Evolutionary conservation across 2,888 invertebrate species (phyloP).

Genomic region (Mantis religiosa): DNA sequence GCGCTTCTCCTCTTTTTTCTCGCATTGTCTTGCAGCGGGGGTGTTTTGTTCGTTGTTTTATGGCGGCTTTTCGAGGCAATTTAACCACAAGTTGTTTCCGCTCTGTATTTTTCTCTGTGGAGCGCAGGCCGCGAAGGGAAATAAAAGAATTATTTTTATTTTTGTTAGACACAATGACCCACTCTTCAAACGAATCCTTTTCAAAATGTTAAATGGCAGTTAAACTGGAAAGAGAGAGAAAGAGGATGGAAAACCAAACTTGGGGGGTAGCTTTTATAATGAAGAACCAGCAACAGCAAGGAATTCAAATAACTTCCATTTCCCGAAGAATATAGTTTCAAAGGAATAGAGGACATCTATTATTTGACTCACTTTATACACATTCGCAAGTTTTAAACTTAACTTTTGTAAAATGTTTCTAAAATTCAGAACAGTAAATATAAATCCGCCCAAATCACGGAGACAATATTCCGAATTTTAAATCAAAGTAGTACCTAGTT

Average conservation of each 20-base stretch:
- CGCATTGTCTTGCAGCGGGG: background rate
- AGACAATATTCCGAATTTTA: too few relatives aligned
- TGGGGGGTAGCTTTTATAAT: background rate
- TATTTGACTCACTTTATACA: too few relatives aligned
- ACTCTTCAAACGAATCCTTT: background rate
- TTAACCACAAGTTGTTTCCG: background rate
- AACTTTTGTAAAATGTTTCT: too few relatives aligned
- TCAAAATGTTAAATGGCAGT: background rate
- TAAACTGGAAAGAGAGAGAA: background rate
- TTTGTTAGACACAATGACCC: background rate
- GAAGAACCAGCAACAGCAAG: background rate
- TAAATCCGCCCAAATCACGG: too few relatives aligned
- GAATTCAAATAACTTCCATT: background rate
- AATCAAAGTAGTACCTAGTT: too few relatives aligned
- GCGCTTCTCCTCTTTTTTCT: background rate
- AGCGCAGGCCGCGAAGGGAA: background rate
- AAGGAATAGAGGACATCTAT: too few relatives aligned
- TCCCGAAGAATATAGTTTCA: background rate
- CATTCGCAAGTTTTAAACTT: too few relatives aligned
- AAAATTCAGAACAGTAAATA: too few relatives aligned
- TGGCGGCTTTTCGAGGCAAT: background rate
- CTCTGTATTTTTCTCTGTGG: background rate
- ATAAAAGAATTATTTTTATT: background rate
- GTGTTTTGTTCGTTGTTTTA: background rate
- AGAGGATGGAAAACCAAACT: background rate